Evolutionary conservation across 2,888 invertebrate species (phyloP).

Genomic region (Dendrolimus pini): DNA sequence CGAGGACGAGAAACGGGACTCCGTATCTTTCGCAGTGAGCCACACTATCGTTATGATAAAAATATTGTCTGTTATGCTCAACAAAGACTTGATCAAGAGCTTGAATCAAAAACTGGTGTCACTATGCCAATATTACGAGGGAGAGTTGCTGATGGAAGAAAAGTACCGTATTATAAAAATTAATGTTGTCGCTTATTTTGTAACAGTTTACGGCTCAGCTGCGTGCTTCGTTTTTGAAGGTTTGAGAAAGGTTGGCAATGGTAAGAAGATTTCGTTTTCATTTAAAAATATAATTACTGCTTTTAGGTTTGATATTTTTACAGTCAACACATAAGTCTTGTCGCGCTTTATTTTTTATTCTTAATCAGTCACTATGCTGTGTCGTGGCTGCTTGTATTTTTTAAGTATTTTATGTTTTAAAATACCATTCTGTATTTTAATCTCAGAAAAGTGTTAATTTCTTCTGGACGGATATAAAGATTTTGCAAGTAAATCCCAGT

Average conservation of each 20-base stretch:
- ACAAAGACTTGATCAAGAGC: conserved; percentile 39
- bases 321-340: too few species aligned
- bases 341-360: too few species aligned
- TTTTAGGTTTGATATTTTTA: too few species aligned
- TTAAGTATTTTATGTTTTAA: too few species aligned
- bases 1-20: conserved; percentile 54
- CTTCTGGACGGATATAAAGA: too few species aligned
- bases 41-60: conserved; percentile 58
- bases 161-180: conserved; percentile 52
- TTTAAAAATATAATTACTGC: too few species aligned
- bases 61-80: conserved; percentile 39
- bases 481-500: too few species aligned
- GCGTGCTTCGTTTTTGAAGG: conserved; percentile 53
- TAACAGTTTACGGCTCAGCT: conserved; percentile 39
- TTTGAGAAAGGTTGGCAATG: conserved; percentile 39
- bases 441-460: too few species aligned
- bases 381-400: too few species aligned
- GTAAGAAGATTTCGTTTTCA: conserved; percentile 20
- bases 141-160: conserved; percentile 31
- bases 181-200: conserved; percentile 42
- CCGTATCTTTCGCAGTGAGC: conserved; percentile 51
- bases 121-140: conserved; percentile 45
- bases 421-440: too few species aligned
- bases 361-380: too few species aligned
- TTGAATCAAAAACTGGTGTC: conserved; percentile 44